These are phyloP conservation scores for Sesia bembeciformis DNA, from an alignment of 2,888 invertebrate species.

Conservation along the genomic window DNA sequence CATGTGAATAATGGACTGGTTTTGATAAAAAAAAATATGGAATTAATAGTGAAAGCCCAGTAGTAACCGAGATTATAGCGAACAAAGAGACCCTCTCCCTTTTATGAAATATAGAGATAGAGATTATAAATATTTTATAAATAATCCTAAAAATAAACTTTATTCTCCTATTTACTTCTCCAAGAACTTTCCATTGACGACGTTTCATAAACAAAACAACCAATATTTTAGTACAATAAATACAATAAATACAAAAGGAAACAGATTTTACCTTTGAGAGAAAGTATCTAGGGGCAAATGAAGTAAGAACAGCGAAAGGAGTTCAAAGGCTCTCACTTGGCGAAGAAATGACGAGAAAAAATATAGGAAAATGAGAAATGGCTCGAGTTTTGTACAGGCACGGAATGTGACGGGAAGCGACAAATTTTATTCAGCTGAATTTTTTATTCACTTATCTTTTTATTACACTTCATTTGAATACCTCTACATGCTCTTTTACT, in stretches of 20 bases:
- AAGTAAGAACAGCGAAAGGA: conserved; percentile 13
- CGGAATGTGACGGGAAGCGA: conserved; percentile 4
- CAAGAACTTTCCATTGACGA: background rate
- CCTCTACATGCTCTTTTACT: background rate
- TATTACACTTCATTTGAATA: conserved; percentile 7
- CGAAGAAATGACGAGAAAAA: conserved; percentile 15
- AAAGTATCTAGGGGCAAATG: conserved; percentile 14
- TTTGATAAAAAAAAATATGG: too few relatives aligned
- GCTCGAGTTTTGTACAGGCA: conserved; percentile 6
- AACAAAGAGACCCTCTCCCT: too few relatives aligned
- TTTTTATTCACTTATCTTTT: conserved; percentile 9
- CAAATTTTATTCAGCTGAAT: conserved; percentile 13
- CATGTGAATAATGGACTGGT: too few relatives aligned
- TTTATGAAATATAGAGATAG: too few relatives aligned
- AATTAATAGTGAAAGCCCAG: too few relatives aligned
- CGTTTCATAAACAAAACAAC: background rate
- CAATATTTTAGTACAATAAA: conserved; percentile 8
- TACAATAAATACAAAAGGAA: conserved; percentile 11
- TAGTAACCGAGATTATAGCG: too few relatives aligned
- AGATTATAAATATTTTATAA: too few relatives aligned
- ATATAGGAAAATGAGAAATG: conserved; percentile 17
- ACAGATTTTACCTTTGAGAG: conserved; percentile 12
- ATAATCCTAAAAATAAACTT: too few relatives aligned
- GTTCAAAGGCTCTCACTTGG: conserved; percentile 13
- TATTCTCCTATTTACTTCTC: too few relatives aligned